phyloP scores from a whole-genome alignment of 2,113 vertebrate genomes.

The Pogonocichla stellata region DNA sequence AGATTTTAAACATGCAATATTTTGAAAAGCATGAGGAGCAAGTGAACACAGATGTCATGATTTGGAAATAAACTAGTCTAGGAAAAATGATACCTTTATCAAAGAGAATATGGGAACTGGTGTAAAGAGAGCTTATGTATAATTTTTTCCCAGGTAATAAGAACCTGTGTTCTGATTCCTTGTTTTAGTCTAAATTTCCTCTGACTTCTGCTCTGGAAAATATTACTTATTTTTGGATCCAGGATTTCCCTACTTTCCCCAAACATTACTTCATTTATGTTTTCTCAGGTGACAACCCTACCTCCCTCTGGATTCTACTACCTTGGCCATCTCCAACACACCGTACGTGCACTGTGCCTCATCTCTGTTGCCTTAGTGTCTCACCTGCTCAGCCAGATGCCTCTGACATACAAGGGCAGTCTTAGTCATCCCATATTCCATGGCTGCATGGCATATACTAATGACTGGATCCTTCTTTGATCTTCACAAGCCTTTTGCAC shows the following conservation, averaged over 20 bases:
- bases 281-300: conserved; percentile 41
- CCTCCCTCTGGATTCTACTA: conserved; percentile 52
- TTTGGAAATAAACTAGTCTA: background rate
- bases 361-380: background rate
- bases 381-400: background rate
- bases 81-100: background rate
- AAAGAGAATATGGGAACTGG: background rate
- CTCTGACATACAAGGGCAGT: background rate
- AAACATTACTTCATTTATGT: conserved; percentile 50
- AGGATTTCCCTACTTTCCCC: conserved; percentile 38
- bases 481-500: background rate
- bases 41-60: background rate
- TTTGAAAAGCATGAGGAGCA: background rate
- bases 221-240: background rate
- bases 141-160: background rate
- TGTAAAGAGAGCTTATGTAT: background rate
- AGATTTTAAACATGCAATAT: background rate
- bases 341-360: background rate
- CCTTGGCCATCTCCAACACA: conserved; percentile 33
- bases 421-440: background rate
- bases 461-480: background rate
- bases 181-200: background rate
- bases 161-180: background rate
- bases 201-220: background rate
- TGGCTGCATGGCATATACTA: background rate